Percentiles rank a stretch among this genome's conserved stretches.
Conservation (phyloP, 2,888 invertebrate species). For the Diploptera punctata region DNA sequence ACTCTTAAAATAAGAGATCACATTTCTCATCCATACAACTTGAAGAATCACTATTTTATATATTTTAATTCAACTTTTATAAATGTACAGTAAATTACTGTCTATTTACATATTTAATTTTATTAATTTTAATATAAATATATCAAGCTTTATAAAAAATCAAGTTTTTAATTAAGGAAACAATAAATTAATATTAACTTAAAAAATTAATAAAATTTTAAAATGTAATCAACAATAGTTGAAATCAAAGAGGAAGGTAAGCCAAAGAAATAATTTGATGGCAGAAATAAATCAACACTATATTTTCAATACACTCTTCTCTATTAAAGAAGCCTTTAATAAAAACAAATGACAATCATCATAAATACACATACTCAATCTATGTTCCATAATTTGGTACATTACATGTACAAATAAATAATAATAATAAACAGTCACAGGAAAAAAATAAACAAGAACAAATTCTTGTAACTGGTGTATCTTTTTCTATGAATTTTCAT, state of each 20-base stretch:
- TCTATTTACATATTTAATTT: no score
- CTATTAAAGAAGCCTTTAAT: constrained; percentile 45
- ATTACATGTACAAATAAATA: constrained; percentile 45
- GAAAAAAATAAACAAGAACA: constrained; percentile 39
- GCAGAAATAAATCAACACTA: constrained; percentile 25
- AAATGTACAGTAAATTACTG: no score
- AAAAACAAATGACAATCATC: constrained; percentile 45
- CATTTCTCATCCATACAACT: no score
- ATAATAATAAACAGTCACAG: constrained; percentile 42
- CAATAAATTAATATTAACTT: no score
- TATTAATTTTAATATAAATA: no score
- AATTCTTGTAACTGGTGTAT: constrained; percentile 27
- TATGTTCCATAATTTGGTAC: constrained; percentile 41
- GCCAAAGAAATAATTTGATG: not conserved
- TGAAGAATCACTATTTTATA: no score
- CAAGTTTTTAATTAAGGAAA: no score
- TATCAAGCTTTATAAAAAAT: no score
- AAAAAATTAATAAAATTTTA: no score
- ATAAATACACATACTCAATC: constrained; percentile 44
- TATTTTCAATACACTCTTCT: constrained; percentile 39
- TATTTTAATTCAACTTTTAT: no score
- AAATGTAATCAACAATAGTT: not conserved
- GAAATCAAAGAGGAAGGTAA: not conserved
- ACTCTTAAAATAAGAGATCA: no score
- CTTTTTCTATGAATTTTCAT: not conserved